Percentiles rank a stretch among this genome's conserved stretches.
These are phyloP conservation scores for Drepanosiphum platanoidis DNA, from an alignment of 2,888 invertebrate genomes.

Conservation along the genomic window DNA sequence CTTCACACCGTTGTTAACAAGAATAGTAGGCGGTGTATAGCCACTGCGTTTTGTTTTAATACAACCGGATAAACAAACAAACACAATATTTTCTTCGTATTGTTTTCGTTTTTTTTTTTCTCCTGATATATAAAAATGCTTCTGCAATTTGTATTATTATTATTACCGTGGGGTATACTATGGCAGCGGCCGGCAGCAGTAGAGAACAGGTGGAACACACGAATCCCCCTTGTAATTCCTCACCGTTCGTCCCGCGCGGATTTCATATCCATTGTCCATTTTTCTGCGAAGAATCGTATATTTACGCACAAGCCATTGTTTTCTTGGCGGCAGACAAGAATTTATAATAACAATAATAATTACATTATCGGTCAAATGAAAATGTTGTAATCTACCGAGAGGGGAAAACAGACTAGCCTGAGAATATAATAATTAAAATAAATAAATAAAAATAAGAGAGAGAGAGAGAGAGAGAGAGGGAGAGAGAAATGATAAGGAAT, in stretches of 20 bases:
- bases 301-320: not conserved
- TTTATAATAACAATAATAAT: not conserved
- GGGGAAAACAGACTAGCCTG: not conserved
- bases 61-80: too few species aligned
- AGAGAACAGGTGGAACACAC: not conserved
- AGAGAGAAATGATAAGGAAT: constrained; percentile 20
- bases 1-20: too few species aligned
- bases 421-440: not conserved
- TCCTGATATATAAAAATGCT: too few species aligned
- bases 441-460: too few species aligned
- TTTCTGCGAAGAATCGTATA: not conserved
- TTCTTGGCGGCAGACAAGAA: not conserved
- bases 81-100: too few species aligned
- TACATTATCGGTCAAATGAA: not conserved
- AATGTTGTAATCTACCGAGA: not conserved
- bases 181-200: not conserved
- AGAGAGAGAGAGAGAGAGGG: too few species aligned
- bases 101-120: too few species aligned
- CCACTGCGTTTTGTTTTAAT: too few species aligned
- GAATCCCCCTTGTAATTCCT: not conserved
- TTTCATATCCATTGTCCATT: not conserved
- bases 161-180: not conserved
- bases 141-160: too few species aligned
- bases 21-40: too few species aligned
- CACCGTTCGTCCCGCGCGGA: not conserved